Base-by-base conservation (phyloP, 2,797 vertebrate species). In the Hydrocynus forskahlii region DNA sequence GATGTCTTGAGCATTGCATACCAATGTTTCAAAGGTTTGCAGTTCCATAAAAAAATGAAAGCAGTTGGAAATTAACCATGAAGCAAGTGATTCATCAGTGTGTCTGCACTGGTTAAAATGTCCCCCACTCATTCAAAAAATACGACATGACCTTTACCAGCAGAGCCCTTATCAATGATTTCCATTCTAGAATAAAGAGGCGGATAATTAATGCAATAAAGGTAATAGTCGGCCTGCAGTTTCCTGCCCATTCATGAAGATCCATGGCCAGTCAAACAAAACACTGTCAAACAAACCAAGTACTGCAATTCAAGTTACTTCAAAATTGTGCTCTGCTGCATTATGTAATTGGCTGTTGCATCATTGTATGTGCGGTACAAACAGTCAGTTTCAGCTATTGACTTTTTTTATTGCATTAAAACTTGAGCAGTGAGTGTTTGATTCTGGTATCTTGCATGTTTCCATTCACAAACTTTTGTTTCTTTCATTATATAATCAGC, bases 191-290 rank as follows among this genome's bases (percentile, higher is more conserved):
- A 82, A 57, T 43, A 75, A 62, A 76, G 77, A 60, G 68, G 73
- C 82, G 57, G 84, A 87, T 81, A 81, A 87, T 87, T 87, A 69
- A 74, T 48, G 40, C 70, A 70, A 69, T 82, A 68, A 87, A 78
- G 75, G 60, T 45, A 67, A 76, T 57, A 75, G 81, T 78, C 50
- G 64, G 59, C 23, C 76, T 63, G 64, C 79, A 81, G 84, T 84
- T 84, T 82, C 29, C 67, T 55, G 23, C 17, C 67, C 55, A 54
- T 80, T 84, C 21, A 1, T 23, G 54, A 50, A 80, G 75, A 72
- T 19, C 10, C 67, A 60, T 60, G 29, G 35, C 68, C 60, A 81
- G 43, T 14, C 60, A 45, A 54, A 9, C 75, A 75, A 57, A 17
- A 38, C 55, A 62, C 12, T 14, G 14, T 67, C 5, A 8, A 12